Evolutionary conservation across 2,888 invertebrate genomes (phyloP).

Genomic region (Arge pagana): DNA sequence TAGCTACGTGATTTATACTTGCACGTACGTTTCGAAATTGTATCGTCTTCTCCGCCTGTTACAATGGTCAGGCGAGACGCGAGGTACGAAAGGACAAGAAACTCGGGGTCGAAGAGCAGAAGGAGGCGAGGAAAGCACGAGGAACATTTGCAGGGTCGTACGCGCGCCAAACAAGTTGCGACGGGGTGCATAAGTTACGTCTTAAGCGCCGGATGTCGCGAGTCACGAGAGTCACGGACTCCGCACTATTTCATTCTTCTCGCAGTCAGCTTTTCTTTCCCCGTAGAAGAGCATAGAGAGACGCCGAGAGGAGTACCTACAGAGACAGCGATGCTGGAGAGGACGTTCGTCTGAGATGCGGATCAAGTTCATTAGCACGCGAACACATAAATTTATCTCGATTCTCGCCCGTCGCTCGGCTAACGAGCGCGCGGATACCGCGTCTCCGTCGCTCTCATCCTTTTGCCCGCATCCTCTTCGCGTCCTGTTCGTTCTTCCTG

Average conservation of each 20-base stretch:
- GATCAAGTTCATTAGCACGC: constrained; percentile 39
- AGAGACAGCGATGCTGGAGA: constrained; percentile 17
- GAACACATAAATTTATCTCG: constrained; percentile 38
- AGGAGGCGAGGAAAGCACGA: neutral
- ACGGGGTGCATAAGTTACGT: constrained; percentile 26
- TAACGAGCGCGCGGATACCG: constrained; percentile 33
- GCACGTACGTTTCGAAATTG: constrained; percentile 5
- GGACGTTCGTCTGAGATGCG: constrained; percentile 25
- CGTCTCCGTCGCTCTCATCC: neutral
- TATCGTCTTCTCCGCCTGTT: neutral
- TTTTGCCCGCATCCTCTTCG: neutral
- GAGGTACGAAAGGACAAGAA: neutral
- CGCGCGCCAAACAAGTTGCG: constrained; percentile 11
- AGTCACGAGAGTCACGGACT: constrained; percentile 24
- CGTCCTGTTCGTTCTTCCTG: neutral
- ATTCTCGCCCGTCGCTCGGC: constrained; percentile 28
- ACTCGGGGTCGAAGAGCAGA: neutral
- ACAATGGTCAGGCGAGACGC: neutral
- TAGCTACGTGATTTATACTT: no score
- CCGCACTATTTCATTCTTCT: neutral
- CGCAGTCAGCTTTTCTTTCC: neutral
- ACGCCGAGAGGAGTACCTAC: no score
- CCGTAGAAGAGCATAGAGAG: no score
- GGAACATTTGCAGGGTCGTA: neutral
- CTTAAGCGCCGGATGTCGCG: constrained; percentile 19